These are phyloP conservation scores for Tokudaia tokunoshimensis DNA, from an alignment of 2,797 vertebrate genomes.

Conservation along the genomic window DNA sequence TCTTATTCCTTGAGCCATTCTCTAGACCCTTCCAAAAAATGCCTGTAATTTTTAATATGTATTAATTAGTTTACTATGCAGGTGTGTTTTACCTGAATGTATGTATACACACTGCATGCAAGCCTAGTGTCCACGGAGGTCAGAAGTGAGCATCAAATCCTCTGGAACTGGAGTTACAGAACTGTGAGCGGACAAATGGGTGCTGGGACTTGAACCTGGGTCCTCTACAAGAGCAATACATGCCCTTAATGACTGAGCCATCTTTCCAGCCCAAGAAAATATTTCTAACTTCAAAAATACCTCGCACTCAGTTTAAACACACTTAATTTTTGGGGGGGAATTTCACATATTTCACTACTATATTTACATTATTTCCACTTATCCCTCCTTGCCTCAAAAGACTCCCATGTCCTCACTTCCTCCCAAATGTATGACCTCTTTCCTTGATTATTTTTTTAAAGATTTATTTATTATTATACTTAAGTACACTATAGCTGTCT, in stretches of 20 bases:
- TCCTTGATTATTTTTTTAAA: not conserved
- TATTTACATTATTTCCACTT: not conserved
- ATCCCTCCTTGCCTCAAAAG: not conserved
- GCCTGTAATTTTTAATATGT: not conserved
- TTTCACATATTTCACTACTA: not conserved
- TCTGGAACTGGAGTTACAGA: not conserved
- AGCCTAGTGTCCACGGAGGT: not conserved
- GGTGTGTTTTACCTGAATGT: not conserved
- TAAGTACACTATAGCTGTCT: too few relatives aligned
- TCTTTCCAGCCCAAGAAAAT: not conserved
- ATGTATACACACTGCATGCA: not conserved
- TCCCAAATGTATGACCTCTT: not conserved
- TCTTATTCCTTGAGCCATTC: not conserved
- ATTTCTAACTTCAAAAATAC: slow-evolving; percentile 55
- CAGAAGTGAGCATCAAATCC: not conserved
- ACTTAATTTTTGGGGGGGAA: not conserved
- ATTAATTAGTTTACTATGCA: not conserved
- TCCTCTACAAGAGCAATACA: not conserved
- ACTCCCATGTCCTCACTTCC: not conserved
- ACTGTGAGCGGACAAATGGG: not conserved
- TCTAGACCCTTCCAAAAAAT: not conserved
- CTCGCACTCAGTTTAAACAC: not conserved
- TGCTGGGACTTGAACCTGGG: not conserved
- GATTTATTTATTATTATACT: too few relatives aligned
- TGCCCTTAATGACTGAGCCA: not conserved